Evolutionary conservation across 2,797 vertebrate genomes (phyloP).

Genomic region (Mustela erminea): DNA sequence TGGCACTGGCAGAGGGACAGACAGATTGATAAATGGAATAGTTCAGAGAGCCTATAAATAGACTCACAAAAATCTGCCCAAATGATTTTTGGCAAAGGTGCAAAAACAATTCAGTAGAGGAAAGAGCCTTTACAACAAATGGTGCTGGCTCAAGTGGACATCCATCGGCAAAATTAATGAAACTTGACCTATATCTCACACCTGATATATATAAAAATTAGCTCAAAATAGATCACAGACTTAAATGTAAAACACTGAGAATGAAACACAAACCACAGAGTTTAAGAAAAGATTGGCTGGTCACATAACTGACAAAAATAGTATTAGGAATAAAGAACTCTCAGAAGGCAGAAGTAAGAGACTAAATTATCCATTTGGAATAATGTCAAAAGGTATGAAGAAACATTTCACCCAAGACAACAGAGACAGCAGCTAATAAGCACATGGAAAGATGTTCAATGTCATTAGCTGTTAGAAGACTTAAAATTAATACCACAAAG

Average conservation of each 20-base stretch:
- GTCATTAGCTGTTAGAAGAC: background rate
- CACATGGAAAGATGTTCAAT: background rate
- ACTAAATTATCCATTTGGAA: background rate
- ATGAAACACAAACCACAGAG: background rate
- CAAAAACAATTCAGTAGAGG: background rate
- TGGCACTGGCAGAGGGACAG: background rate
- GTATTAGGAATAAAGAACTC: background rate
- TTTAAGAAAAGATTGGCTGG: background rate
- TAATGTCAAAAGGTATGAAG: background rate
- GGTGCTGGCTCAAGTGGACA: background rate
- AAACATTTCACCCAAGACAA: background rate
- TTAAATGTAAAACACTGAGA: background rate
- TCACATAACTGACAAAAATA: background rate
- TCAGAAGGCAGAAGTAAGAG: background rate
- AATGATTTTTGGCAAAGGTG: constrained; percentile 19
- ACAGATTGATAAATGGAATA: background rate
- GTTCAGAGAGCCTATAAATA: background rate
- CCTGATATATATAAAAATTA: background rate
- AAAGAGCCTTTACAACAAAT: constrained; percentile 3
- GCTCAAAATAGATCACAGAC: background rate
- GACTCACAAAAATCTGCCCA: background rate
- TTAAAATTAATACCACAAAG: background rate
- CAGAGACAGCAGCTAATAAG: background rate
- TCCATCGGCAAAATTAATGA: background rate
- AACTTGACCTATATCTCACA: background rate